Base-by-base conservation (phyloP, 1,140 invertebrate genomes). In the Leguminivora glycinivorella region DNA sequence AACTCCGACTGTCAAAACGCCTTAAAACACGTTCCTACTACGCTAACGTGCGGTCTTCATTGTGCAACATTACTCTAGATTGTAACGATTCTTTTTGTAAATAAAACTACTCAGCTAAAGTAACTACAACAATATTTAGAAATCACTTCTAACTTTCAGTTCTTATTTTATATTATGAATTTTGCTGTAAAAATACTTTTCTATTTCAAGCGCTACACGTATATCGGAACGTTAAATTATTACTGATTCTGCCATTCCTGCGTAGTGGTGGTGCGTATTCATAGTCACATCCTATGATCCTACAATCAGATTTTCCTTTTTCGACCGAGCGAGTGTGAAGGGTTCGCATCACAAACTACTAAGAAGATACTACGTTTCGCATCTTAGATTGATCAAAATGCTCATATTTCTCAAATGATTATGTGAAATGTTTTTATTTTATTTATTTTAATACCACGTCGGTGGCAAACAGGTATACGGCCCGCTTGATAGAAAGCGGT, bases 1-100 rank as follows among this genome's bases (percentile, higher is more conserved):
- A 60, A 70, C 68, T 71, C 73, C 63, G 79, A 78, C 77, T 79
- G 66, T 72, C 78, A 82, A 76, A 85, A 85, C 77, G 77, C 73
- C 80, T 56, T 78, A 83, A 70, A 74, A 69, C 70, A 75, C 81
- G 79, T 81, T 82, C 77, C 80, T 75, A 52, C 19, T 52, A 22
- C 47, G 10, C 0, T 2, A 2, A 22, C 22, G 17, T 10, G 10
- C 19, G 47, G 7, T 52, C 40, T 52, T 52, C 0, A 52, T 47
- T 3, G 19, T 52, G 7, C 2, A 17, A 22, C 9, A n/a, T 22
- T 52, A 52, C 19, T 22, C 17, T 52, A 52, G 17, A 22, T 52
- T 52, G 19, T 19, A 52, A 17, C n/a, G 47, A 22, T 9, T 4
- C 9, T 1, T 0, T 10, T 22, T 52, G 19, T 22, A 10, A 52